Evolutionary conservation across 2,888 invertebrate species (phyloP).

Genomic region (Drosophila tripunctata): DNA sequence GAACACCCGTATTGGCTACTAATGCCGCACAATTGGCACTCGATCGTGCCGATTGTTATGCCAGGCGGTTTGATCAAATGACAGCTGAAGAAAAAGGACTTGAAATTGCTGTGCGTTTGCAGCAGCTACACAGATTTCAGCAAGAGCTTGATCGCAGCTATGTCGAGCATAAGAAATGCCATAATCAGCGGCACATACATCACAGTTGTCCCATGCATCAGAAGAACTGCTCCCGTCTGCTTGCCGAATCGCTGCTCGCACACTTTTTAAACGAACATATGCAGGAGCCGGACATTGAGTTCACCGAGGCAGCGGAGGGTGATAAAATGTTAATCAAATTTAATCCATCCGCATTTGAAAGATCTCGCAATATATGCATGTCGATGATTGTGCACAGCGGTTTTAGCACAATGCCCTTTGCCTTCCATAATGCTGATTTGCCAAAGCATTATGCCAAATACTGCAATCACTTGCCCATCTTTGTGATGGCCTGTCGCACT

Average conservation of each 20-base stretch:
- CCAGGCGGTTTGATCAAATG: conserved; percentile 7
- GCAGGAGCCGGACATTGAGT: neutral
- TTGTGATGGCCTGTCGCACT: conserved; percentile 52
- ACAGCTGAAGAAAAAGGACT: neutral
- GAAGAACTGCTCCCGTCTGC: conserved; percentile 10
- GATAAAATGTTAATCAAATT: conserved; percentile 41
- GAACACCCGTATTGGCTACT: neutral
- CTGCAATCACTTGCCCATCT: conserved; percentile 35
- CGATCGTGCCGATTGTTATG: neutral
- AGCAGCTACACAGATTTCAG: conserved; percentile 29
- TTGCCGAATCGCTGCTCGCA: conserved; percentile 12
- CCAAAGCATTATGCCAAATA: rapidly evolving
- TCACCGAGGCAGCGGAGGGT: conserved; percentile 21
- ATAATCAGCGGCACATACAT: conserved; percentile 31
- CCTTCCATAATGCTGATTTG: conserved; percentile 24
- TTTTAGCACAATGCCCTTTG: too few relatives aligned
- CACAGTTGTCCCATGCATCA: conserved; percentile 33
- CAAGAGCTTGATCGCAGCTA: neutral
- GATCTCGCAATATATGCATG: conserved; percentile 42
- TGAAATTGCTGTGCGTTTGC: conserved; percentile 12
- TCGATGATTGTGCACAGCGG: conserved; percentile 37
- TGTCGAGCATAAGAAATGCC: neutral
- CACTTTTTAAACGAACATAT: conserved; percentile 39
- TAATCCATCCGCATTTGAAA: conserved; percentile 21
- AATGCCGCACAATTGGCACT: rapidly evolving